Base-by-base conservation (phyloP, 1,140 invertebrate species). In the Aphelenchoides besseyi region DNA sequence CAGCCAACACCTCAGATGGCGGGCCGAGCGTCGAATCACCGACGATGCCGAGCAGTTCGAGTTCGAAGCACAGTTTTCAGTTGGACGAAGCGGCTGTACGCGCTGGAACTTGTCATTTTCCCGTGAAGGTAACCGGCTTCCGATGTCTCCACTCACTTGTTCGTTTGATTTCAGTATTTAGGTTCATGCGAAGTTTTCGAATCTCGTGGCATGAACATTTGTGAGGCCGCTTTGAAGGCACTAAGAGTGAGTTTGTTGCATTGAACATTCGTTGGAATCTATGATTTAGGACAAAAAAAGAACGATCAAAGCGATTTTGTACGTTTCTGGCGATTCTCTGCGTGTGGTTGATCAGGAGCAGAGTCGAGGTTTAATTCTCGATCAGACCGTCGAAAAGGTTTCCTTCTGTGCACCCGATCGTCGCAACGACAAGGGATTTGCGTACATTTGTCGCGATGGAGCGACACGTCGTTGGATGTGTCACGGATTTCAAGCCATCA, bases 371-470 rank as follows among this genome's bases (percentile, higher is more conserved):
- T 88, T 99, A 57, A 94, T 99, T 74, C 94, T 99, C 16, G 97
- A 99, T 87, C 97, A 99, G 86, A 99, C 96, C 2, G 98, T 99
- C 72, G 97, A 99, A 84, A 99, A 99, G 86, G 97, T 99, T 0
- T 98, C 95, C 1, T 99, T 99, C 86, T 99, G 97, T 87, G 95
- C 97, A 5, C 97, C 97, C 0, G 97, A 99, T 87, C 89, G 95
- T 69, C 97, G 97, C 85, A 92, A 98, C 82, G 95, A 98, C 78
- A 91, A 93, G 76, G 97, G 96, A 9, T 99, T 99, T 86, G 93
- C 92, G 68, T 96, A 92, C 84, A 92, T 93, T 75, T 93, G 92
- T 82, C 89, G 90, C 78, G 92, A 92, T 85, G 92, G 90, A 3
- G 92, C 90, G 9, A 92, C 86, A 1, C 86, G 91, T 57, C 89